Evolutionary conservation across 2,113 vertebrate genomes (phyloP), one percentile per base, ranked within the genome.

Genomic region (Epinephelus moara): DNA sequence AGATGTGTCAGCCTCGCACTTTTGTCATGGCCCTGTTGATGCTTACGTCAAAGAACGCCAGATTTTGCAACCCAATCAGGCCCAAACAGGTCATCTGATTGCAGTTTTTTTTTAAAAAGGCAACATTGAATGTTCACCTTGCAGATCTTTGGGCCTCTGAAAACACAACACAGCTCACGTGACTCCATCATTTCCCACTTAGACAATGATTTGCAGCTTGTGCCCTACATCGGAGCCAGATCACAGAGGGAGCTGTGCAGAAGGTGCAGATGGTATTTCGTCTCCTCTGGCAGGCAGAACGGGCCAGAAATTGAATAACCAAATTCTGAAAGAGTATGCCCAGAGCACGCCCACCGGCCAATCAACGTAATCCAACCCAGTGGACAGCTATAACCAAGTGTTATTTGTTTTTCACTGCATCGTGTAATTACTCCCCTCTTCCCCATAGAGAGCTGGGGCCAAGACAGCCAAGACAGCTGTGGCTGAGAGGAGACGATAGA

Each of bases 231-330:
- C 76, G 56, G 49, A 77, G 82, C 75, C 82, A 66, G 40, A 85
- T 79, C 78, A 68, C 70, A 66, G 81, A 72, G 81, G 79, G 72
- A 90, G 75, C 66, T 49, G 23, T 76, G 68, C 56, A 62, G 68
- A 84, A 82, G 84, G 77, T 91, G 75, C 89, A 91, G 89, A 92
- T 88, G 88, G 87, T 85, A 52, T 84, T 90, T 85, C 75, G 73
- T 88, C 68, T 84, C 76, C 67, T 79, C 69, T 82, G 80, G 72
- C 82, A 75, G 75, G 23, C 70, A 78, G 40, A 82, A 67, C 42
- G 10, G 82, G 81, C 68, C 89, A 77, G 42, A 88, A 87, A 89
- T 87, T 21, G 69, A 89, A 87, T 86, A 81, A 90, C 59, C 42
- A 78, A 85, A 78, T 80, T 75, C 57, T 62, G 4, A 75, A 87